Evolutionary conservation across 2,797 vertebrate genomes (phyloP).

Genomic region (Syndactyla subalaris): DNA sequence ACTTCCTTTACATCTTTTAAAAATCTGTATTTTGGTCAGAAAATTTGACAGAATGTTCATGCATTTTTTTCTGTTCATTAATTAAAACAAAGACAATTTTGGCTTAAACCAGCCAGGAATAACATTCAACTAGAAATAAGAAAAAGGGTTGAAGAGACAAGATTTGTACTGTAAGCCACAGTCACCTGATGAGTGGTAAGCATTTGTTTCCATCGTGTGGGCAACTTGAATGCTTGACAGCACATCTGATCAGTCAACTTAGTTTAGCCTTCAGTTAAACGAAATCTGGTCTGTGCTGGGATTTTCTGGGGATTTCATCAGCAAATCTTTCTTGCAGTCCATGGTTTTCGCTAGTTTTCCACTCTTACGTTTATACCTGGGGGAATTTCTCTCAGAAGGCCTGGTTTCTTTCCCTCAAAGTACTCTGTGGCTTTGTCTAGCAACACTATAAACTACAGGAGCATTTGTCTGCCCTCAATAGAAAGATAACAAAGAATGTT

Average conservation of each 20-base stretch:
- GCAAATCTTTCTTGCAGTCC: constrained; percentile 1
- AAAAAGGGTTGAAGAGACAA: background rate
- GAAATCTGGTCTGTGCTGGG: background rate
- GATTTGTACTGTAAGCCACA: background rate
- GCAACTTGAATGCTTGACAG: constrained; percentile 30
- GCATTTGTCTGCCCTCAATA: background rate
- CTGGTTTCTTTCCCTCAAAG: background rate
- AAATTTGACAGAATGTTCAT: rapidly evolving
- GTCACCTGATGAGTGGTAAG: background rate
- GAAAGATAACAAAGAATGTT: background rate
- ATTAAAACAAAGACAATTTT: background rate
- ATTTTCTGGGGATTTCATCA: constrained; percentile 50
- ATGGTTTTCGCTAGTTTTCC: background rate
- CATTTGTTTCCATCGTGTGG: background rate
- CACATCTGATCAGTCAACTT: background rate
- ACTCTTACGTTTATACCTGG: background rate
- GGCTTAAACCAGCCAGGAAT: background rate
- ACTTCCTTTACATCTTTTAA: background rate
- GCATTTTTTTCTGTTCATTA: background rate
- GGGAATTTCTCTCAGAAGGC: background rate
- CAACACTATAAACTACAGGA: background rate
- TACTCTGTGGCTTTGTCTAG: background rate
- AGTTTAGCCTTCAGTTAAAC: background rate
- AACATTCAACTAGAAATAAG: background rate
- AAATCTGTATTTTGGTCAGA: background rate